Evolutionary conservation across 2,888 invertebrate species (phyloP).

Genomic region (Encarsia formosa): DNA sequence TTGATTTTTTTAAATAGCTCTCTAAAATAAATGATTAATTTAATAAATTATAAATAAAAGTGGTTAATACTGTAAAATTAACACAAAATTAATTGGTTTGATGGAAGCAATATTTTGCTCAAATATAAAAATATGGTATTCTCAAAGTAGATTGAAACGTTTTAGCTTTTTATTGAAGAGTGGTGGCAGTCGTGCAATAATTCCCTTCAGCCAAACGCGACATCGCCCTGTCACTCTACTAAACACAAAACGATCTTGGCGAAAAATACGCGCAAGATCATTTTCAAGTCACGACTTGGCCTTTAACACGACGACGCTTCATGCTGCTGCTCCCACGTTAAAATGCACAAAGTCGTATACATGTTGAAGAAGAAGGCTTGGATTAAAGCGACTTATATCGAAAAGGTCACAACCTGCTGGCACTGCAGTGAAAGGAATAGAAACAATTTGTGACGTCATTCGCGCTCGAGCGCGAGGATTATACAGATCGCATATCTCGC

Average conservation of each 20-base stretch:
- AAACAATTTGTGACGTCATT: slow-evolving; percentile 32
- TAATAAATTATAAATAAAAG: too few relatives aligned
- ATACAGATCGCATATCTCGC: too few relatives aligned
- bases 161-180: too few relatives aligned
- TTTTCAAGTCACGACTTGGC: slow-evolving; percentile 23
- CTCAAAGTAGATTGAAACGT: too few relatives aligned
- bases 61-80: too few relatives aligned
- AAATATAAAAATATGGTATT: too few relatives aligned
- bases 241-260: slow-evolving; percentile 13
- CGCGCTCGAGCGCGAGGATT: slow-evolving; percentile 13
- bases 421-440: slow-evolving; percentile 35
- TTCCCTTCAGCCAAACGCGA: not conserved
- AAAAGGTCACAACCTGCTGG: slow-evolving; percentile 15
- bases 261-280: slow-evolving; percentile 18
- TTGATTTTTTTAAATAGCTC: too few relatives aligned
- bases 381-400: slow-evolving; percentile 7
- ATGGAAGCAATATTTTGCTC: too few relatives aligned
- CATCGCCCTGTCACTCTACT: slow-evolving; percentile 16
- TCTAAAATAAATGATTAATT: too few relatives aligned
- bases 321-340: slow-evolving; percentile 12
- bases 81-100: too few relatives aligned
- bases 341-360: not conserved
- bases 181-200: too few relatives aligned
- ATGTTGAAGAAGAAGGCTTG: not conserved
- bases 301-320: slow-evolving; percentile 16